Percentiles rank a stretch among this genome's conserved stretches.
Conservation (phyloP, 2,797 vertebrate genomes). For the Phoeniculus purpureus region DNA sequence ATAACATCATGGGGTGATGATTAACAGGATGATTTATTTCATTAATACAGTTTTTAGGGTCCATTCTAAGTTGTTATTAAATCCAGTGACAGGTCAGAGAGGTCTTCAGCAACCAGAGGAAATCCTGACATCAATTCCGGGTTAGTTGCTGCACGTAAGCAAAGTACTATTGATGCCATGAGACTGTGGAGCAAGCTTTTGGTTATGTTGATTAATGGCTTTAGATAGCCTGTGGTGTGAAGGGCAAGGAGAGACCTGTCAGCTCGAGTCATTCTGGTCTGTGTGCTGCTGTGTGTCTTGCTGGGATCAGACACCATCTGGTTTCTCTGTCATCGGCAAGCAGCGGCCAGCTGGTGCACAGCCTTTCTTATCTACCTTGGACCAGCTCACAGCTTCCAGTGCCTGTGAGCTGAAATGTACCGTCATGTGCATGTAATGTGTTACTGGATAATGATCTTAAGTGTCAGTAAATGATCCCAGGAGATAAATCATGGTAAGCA, state of each 20-base stretch:
- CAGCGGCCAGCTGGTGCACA: background rate
- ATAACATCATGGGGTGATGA: background rate
- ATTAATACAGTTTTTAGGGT: background rate
- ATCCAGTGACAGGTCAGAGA: background rate
- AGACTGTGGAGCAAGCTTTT: background rate
- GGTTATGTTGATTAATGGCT: background rate
- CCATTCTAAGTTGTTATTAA: background rate
- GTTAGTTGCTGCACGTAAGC: background rate
- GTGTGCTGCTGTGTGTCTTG: fast-evolving
- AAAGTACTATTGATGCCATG: background rate
- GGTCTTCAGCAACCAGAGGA: background rate
- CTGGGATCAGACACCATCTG: background rate
- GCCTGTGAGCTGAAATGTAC: background rate
- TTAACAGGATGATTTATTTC: background rate
- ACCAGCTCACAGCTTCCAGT: background rate
- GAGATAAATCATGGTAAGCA: background rate
- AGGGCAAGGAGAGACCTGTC: background rate
- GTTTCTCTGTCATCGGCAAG: fast-evolving
- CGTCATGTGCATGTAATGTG: fast-evolving
- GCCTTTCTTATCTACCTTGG: background rate
- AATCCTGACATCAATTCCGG: background rate
- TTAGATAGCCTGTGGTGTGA: background rate
- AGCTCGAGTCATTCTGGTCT: background rate
- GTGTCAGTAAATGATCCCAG: background rate
- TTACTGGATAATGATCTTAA: background rate